Evolutionary conservation across 2,888 invertebrate species (phyloP), one percentile per base, ranked within the genome.

Genomic region (Athalia rosae): DNA sequence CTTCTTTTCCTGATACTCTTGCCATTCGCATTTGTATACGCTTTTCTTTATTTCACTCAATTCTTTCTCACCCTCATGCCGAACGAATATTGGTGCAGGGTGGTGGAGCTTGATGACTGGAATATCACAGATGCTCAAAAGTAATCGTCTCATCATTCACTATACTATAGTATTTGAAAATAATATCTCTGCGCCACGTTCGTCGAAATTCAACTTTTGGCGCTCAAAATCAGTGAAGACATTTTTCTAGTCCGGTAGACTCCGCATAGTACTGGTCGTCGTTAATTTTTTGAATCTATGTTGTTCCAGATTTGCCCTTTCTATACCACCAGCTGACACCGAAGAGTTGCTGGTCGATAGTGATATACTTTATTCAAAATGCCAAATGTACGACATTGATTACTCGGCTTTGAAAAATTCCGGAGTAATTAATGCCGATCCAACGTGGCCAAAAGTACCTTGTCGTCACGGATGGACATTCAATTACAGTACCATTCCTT

Each of bases 401-500:
- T 97, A 93, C 89, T 92, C 92, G 3, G 91, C 92, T 74, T 89
- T 95, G 0, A 83, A 95, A 15, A 90, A 90, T 4, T 90, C 92
- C 73, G 94, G 94, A 0, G 87, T 93, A 58, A 92, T 89, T 4
- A 91, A 92, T 45, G 92, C 94, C 0, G 92, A 96, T 86, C 91
- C 93, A 9, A 92, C 92, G 15, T 96, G 96, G 96, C 92, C 94
- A 0, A 91, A 91, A 0, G 90, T 93, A 0, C 91, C 93, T 0
- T 97, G 97, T 84, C 91, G 91, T 76, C 82, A 93, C 80, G 96
- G 96, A 9, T 98, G 96, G 97, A 94, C 94, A 80, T 97, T 95
- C 87, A 95, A 97, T 86, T 92, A 92, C 79, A 94, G 94, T 0
- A 95, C 95, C 86, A 93, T 96, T 67, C 97, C 97, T 0, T 96